Conservation (phyloP, 1,140 invertebrate species). For the Procambarus clarkii region DNA sequence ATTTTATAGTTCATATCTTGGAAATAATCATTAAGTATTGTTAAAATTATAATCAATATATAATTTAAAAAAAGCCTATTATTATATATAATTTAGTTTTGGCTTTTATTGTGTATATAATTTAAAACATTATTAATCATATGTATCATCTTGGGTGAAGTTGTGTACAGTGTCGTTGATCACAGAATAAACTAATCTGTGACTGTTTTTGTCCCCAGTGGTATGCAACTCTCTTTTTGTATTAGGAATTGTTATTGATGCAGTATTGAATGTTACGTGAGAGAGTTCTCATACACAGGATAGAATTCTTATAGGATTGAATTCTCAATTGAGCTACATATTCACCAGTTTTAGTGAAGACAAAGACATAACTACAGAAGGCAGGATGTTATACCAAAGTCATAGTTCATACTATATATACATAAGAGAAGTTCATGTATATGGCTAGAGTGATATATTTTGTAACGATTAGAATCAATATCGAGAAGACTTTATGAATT, state of each 20-base stretch:
- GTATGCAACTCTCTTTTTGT: not conserved
- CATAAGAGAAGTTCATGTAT: slow-evolving; percentile 33
- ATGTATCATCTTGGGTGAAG: not conserved
- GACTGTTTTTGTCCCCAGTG: not conserved
- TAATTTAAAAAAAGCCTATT: not conserved
- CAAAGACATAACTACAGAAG: slow-evolving; percentile 5
- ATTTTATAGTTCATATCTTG: slow-evolving; percentile 22
- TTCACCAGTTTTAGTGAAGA: not conserved
- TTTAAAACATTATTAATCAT: not conserved
- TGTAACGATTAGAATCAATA: slow-evolving; percentile 34
- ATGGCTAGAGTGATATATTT: slow-evolving; percentile 39
- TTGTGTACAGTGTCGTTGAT: not conserved
- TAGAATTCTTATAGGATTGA: no score
- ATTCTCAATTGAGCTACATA: no score
- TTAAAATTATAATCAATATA: not conserved
- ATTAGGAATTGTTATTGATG: not conserved
- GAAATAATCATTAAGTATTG: slow-evolving; percentile 18
- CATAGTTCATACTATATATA: slow-evolving; percentile 18
- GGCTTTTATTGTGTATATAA: not conserved
- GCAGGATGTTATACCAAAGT: slow-evolving; percentile 40
- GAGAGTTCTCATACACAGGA: no score
- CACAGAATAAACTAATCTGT: not conserved
- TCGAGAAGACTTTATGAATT: slow-evolving; percentile 14
- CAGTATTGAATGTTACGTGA: no score
- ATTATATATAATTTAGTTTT: not conserved